Percentiles rank a stretch among this genome's conserved stretches.
phyloP scores from a whole-genome alignment of 2,888 invertebrate species.

The Tachina fera region DNA sequence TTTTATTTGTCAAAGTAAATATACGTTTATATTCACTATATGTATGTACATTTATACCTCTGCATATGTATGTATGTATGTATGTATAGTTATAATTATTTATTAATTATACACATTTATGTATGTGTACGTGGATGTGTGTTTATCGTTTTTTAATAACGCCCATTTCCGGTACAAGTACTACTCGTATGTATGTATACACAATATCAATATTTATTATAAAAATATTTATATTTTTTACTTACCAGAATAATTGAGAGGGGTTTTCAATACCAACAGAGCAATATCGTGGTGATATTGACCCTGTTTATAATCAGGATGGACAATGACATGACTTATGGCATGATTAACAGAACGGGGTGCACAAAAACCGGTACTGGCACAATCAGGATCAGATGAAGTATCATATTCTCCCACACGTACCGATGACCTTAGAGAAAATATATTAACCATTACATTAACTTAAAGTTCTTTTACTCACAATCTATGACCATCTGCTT shows the following conservation, averaged over 20 bases:
- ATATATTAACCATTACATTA: background rate
- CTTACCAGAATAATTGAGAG: conserved; percentile 87
- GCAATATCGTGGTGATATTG: conserved; percentile 90
- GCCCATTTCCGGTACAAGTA: conserved; percentile 61
- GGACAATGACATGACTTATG: conserved; percentile 89
- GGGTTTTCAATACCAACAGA: conserved; percentile 87
- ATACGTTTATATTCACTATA: background rate
- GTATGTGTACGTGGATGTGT: background rate
- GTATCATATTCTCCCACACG: conserved; percentile 90
- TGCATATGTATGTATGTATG: background rate
- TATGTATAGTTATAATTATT: conserved; percentile 39
- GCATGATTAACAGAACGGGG: conserved; percentile 88
- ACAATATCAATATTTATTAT: conserved; percentile 55
- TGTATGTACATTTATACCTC: background rate
- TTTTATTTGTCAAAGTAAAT: background rate
- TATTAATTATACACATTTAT: conserved; percentile 31
- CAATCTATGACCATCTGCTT: conserved; percentile 90
- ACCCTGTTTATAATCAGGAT: conserved; percentile 89
- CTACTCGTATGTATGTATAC: no score
- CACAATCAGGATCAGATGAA: conserved; percentile 89
- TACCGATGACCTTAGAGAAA: conserved; percentile 86
- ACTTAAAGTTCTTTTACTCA: conserved; percentile 82
- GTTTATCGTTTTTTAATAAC: conserved; percentile 29
- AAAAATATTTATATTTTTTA: conserved; percentile 61
- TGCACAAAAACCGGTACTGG: conserved; percentile 88